Conservation (phyloP, 2,113 vertebrate species). For the Psilopsiagon aymara region DNA sequence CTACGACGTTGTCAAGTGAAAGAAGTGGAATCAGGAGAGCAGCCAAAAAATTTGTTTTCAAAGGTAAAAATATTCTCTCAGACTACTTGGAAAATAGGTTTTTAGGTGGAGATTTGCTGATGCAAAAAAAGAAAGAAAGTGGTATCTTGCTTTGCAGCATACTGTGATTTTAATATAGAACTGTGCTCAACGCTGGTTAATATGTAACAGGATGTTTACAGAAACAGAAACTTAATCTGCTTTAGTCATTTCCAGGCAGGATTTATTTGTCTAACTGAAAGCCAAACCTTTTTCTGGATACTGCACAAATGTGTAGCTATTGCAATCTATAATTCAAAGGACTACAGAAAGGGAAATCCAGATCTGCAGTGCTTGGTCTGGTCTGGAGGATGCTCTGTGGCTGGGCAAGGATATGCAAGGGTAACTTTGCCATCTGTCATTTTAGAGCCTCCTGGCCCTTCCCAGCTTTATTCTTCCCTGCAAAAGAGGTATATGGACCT, state of each 20-base stretch:
- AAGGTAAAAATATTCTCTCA: constrained; percentile 56
- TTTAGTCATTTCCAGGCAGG: background rate
- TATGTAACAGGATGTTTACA: background rate
- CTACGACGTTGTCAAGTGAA: constrained; percentile 75
- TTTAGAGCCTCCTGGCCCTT: background rate
- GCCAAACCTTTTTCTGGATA: background rate
- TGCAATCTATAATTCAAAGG: background rate
- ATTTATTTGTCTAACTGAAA: background rate
- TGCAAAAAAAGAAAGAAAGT: background rate
- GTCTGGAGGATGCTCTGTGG: background rate
- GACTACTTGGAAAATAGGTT: background rate
- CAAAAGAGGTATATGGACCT: background rate
- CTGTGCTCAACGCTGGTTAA: background rate
- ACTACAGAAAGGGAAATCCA: background rate
- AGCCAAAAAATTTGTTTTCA: constrained; percentile 79
- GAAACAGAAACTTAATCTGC: background rate
- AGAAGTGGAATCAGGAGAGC: constrained; percentile 81
- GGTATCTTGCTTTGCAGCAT: background rate
- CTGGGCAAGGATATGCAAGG: background rate
- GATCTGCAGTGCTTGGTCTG: rapidly evolving
- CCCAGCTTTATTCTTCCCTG: background rate
- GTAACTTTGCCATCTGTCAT: background rate
- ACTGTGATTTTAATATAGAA: background rate
- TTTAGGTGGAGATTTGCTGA: background rate
- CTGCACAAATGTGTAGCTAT: background rate